Conservation (phyloP, 2,888 invertebrate genomes). For the Rhimphoctona megacephalus region DNA sequence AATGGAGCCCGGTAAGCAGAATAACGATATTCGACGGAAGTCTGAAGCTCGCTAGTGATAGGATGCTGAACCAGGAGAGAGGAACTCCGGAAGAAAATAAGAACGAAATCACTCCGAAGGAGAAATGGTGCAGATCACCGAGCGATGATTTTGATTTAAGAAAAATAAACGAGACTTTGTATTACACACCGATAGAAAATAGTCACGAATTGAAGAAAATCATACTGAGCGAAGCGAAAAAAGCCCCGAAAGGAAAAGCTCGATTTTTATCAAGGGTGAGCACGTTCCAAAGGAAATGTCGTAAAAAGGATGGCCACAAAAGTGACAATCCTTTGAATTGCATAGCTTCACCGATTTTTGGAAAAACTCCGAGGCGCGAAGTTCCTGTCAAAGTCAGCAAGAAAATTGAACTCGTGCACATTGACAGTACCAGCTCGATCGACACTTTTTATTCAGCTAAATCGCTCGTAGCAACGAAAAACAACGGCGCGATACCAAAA, state of each 20-base stretch:
- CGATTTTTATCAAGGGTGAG: slow-evolving; percentile 69
- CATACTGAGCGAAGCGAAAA: slow-evolving; percentile 71
- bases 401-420: slow-evolving; percentile 29
- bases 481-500: slow-evolving; percentile 46
- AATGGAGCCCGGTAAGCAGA: slow-evolving; percentile 60
- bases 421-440: slow-evolving; percentile 55
- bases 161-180: neutral
- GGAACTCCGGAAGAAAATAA: neutral
- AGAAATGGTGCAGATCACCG: slow-evolving; percentile 17
- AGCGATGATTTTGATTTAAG: neutral
- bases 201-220: slow-evolving; percentile 65
- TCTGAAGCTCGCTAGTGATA: neutral
- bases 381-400: slow-evolving; percentile 52
- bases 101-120: neutral
- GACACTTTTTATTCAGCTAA: slow-evolving; percentile 58
- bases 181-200: slow-evolving; percentile 74
- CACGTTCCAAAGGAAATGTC: slow-evolving; percentile 52
- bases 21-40: slow-evolving; percentile 64
- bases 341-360: slow-evolving; percentile 59
- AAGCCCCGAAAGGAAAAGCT: slow-evolving; percentile 69
- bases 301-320: slow-evolving; percentile 20
- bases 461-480: slow-evolving; percentile 20
- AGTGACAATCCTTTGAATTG: slow-evolving; percentile 3
- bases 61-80: too few species aligned
- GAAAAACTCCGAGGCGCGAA: slow-evolving; percentile 62